Base-by-base conservation (phyloP, 2,113 vertebrate species). In the Chroicocephalus ridibundus region DNA sequence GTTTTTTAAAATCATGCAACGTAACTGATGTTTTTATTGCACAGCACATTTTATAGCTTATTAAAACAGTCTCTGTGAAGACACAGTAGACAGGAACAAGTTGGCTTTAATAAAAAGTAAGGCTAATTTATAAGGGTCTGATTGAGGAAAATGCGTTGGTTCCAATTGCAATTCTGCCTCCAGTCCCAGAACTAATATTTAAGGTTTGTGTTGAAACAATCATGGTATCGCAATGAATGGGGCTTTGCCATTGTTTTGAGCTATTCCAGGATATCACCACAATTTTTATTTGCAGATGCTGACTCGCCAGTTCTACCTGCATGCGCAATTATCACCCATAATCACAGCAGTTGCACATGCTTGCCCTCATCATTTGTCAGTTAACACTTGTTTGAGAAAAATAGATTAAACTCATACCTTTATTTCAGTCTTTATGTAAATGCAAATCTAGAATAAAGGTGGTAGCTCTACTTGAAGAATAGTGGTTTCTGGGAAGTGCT, bases 351-450 rank as follows among this genome's bases (percentile, higher is more conserved):
- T 17, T 95, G 91, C 88, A 93, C 60, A 58, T 94, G 74, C 91
- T 79, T 87, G 95, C 69, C 86, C 52, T 91, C 47, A 2, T 68
- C 31, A 44, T 95, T 92, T 91, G 77, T 97, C 95, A 96, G 11
- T 96, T 93, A 96, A 86, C 96, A 87, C 93, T 80, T 80, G 51
- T 36, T 77, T 40, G 61, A 92, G 93, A 76, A 89, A 83, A 89
- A 38, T 2, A 86, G 69, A 81, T 90, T 40, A 61, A 88, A 79
- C 70, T 70, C n/a, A 42, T 46, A 18, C 65, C 57, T 87, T 87
- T 64, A 52, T 80, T 94, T 90, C 90, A 79, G 46, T 19, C 54
- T 80, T 79, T n/a, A 24, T 55, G 49, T 88, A 17, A 80, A 79
- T 91, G 68, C 78, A 46, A 78, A 18, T 44, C 66, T 82, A 34